phyloP scores from a whole-genome alignment of 2,113 vertebrate species.

The Ictalurus furcatus region DNA sequence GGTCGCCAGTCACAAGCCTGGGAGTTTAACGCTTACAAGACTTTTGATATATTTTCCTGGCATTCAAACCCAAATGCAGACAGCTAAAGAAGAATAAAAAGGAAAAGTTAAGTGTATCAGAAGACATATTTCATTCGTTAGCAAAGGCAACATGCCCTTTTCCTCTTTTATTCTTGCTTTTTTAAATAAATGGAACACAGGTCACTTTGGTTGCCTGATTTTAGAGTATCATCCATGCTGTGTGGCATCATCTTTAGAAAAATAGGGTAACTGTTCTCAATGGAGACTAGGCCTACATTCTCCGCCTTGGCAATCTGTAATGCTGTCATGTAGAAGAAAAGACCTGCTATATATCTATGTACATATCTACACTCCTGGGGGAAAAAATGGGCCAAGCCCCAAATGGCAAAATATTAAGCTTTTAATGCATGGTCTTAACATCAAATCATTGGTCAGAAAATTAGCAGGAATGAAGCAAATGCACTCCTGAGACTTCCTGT shows the following conservation, averaged over 20 bases:
- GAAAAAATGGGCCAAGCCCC: no score
- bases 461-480: no score
- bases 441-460: no score
- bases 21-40: neutral
- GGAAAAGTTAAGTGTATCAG: neutral
- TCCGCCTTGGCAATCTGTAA: neutral
- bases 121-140: neutral
- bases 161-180: neutral
- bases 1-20: neutral
- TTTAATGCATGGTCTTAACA: no score
- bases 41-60: slow-evolving; percentile 14
- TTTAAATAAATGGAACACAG: neutral
- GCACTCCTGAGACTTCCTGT: no score
- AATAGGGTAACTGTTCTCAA: neutral
- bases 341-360: slow-evolving; percentile 12
- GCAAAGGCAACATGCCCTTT: neutral
- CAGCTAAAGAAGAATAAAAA: neutral
- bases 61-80: slow-evolving; percentile 1
- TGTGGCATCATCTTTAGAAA: neutral
- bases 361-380: no score
- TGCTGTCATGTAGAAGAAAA: neutral
- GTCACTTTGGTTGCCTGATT: neutral
- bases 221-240: neutral
- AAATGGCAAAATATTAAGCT: no score
- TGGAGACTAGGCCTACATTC: neutral